Evolutionary conservation across 2,113 vertebrate genomes (phyloP), one percentile per base, ranked within the genome.

Genomic region (Tauraco erythrolophus): DNA sequence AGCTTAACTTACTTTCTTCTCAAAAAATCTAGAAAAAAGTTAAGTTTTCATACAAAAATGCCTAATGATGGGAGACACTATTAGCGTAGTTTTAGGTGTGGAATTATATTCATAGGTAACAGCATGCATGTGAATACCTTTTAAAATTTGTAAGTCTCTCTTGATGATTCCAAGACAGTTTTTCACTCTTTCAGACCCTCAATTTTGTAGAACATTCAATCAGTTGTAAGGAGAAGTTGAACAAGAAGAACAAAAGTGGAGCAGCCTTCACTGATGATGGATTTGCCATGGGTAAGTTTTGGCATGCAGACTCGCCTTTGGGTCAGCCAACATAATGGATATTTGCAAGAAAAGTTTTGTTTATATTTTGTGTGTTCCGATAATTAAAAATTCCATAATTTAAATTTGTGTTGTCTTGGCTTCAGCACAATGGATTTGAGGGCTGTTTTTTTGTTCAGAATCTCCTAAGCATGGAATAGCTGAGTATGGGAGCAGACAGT

Each of bases 181-280:
- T 92, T 61, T 93, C 39, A 8, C 53, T 87, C 43, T 97, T 92
- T 70, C 94, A 99, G 99, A 99, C 99, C 1, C 99, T 99, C 65
- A 99, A 99, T 96, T 99, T 99, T 86, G 99, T 99, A 84, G 99
- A 99, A 70, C 99, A 99, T 97, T 99, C 99, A 31, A 99, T 99
- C 96, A 98, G 98, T 96, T 99, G 99, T 96, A 99, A 99, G 95
- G 99, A 99, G 96, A 99, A 99, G 81, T 84, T 99, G 80, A 99
- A 99, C 97, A 99, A 99, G 98, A 99, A 99, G 97, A 99, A 99
- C 97, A 99, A 99, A 98, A 98, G 96, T 24, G 99, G 99, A 94
- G 99, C 99, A 57, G 99, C 99, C 61, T 99, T 99, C 96, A 99
- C 99, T 62, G 99, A 99, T 81, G 99, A 99, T 94, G 99, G 99